These are phyloP conservation scores for Atlantisia rogersi DNA, from an alignment of 2,113 vertebrate species.

Conservation along the genomic window DNA sequence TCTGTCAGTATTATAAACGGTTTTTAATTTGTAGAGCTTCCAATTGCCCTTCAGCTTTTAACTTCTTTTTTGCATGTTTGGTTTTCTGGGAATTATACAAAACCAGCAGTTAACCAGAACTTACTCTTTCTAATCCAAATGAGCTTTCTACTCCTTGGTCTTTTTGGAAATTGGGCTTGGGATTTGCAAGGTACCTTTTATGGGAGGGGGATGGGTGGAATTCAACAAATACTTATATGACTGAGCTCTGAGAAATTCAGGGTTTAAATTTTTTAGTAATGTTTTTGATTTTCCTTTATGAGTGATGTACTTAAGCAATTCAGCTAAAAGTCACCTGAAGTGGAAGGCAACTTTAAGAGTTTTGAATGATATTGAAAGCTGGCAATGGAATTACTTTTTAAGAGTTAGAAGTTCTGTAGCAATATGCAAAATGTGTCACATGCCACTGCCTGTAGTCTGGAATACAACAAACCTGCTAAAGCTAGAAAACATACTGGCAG, in stretches of 20 bases:
- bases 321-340: neutral
- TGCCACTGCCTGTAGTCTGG: neutral
- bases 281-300: neutral
- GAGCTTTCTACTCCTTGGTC: neutral
- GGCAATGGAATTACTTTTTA: neutral
- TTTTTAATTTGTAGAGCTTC: neutral
- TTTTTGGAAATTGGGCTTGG: neutral
- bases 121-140: neutral
- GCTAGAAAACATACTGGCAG: neutral
- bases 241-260: neutral
- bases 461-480: neutral
- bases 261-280: neutral
- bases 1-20: neutral
- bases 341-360: no score
- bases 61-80: neutral
- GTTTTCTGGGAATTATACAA: neutral
- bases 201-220: neutral
- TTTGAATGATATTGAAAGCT: neutral
- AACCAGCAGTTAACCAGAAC: neutral
- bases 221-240: neutral
- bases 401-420: neutral
- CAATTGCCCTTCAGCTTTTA: neutral
- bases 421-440: neutral
- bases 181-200: neutral
- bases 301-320: neutral